These are phyloP conservation scores for Argynnis bischoffii DNA, from an alignment of 2,888 invertebrate species.

Conservation along the genomic window DNA sequence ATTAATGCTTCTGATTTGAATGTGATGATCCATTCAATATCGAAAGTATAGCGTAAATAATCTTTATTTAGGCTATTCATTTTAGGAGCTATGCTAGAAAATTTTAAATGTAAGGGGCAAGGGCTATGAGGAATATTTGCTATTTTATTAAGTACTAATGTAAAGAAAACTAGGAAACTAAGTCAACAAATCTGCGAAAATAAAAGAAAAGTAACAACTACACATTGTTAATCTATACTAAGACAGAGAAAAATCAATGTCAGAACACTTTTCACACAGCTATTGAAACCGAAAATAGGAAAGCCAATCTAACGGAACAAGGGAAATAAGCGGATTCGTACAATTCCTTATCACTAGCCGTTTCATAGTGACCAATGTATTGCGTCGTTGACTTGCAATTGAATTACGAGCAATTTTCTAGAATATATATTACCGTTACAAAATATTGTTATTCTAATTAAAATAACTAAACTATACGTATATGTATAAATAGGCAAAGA, in stretches of 20 bases:
- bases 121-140: no score
- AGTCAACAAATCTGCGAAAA: no score
- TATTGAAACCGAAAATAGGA: constrained; percentile 25
- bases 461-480: background rate
- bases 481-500: background rate
- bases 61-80: no score
- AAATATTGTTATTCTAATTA: background rate
- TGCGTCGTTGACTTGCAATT: constrained; percentile 28
- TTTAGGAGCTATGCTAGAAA: no score
- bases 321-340: constrained; percentile 27
- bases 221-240: constrained; percentile 7
- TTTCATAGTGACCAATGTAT: constrained; percentile 32
- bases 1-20: no score
- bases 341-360: constrained; percentile 28
- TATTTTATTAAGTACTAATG: no score
- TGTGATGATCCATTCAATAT: no score
- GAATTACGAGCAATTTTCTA: constrained; percentile 18
- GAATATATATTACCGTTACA: constrained; percentile 13
- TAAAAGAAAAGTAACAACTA: background rate
- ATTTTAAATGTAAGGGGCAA: no score
- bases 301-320: constrained; percentile 32
- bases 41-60: no score
- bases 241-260: constrained; percentile 17
- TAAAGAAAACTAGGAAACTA: background rate
- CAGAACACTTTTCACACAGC: constrained; percentile 5